These are phyloP conservation scores for Ceyx cyanopectus DNA, from an alignment of 2,113 vertebrate genomes.

Conservation along the genomic window DNA sequence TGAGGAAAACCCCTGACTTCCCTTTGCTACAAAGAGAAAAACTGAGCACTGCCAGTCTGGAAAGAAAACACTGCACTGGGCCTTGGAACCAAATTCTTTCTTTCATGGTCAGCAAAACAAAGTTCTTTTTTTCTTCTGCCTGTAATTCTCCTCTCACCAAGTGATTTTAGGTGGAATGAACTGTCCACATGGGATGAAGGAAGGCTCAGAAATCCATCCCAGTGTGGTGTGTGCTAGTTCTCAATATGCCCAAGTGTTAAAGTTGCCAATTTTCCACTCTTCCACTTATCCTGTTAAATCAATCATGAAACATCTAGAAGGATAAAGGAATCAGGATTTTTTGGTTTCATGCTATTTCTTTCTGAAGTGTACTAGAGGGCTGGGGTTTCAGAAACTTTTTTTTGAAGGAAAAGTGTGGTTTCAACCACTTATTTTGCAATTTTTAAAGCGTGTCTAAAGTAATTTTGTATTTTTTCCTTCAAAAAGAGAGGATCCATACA, in stretches of 20 bases:
- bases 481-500: background rate
- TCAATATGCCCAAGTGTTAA: slow-evolving; percentile 7
- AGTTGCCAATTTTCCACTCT: slow-evolving; percentile 47
- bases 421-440: background rate
- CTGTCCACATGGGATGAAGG: slow-evolving; percentile 6
- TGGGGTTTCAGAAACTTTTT: background rate
- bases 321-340: background rate
- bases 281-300: slow-evolving; percentile 42
- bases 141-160: background rate
- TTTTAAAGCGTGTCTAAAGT: background rate
- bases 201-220: slow-evolving; percentile 27
- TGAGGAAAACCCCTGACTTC: background rate
- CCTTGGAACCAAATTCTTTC: background rate
- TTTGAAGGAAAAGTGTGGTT: background rate
- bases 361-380: background rate
- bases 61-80: background rate
- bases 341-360: background rate
- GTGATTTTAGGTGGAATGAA: background rate
- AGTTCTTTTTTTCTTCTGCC: background rate
- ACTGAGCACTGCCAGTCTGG: background rate
- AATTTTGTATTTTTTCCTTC: background rate
- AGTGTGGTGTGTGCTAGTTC: slow-evolving; percentile 9
- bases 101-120: background rate
- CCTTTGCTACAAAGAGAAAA: background rate
- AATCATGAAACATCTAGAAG: slow-evolving; percentile 17